Base-by-base conservation (phyloP, 2,888 invertebrate species). In the Trachelus tabidus region DNA sequence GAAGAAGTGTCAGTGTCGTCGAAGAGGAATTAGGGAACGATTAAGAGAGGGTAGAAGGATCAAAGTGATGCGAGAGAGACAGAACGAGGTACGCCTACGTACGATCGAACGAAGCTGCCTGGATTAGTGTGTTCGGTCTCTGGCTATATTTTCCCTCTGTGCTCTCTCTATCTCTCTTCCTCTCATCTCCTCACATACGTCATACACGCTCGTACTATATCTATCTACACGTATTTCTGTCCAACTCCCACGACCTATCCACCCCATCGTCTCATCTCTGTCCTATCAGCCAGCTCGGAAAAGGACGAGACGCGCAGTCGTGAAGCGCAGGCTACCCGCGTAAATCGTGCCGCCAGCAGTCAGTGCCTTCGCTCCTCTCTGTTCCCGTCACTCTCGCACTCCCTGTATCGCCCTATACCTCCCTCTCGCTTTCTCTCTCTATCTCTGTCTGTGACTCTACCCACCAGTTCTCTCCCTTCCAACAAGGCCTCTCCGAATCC, bases 291-390 rank as follows among this genome's bases (percentile, higher is more conserved):
- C 69, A n/a, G 75, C 12, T 12, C 23, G 75, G 69, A 69, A 33
- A 69, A 69, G 69, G 31, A 69, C 69, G 33, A 69, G n/a, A 33
- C 69, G 82, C 84, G 84, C 83, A 84, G 73, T 79, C 79, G 79
- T 77, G 76, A 69, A 83, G 87, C 87, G 87, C 87, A 87, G 79
- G 81, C 83, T 86, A 86, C 86, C 87, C 87, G 87, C 87, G 86
- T 85, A 87, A 87, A 87, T 86, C 86, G 83, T 83, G 81, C 82
- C 37, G 37, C 37, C 37, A 37, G 37, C 37, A 37, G 37, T 37
- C 68, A 73, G 75, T 79, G 77, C 80, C 79, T 79, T 78, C 79
- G 75, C 79, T 79, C 84, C 84, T 69, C 76, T 40, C 40, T 37
- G 15, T 74, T 15, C 3, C n/a, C 30, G 69, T 33, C 69, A n/a